A percentile compares a stretch with the other conserved stretches of the same genome.
Conservation (phyloP, 2,888 invertebrate genomes). For the Cheilosia grossa region DNA sequence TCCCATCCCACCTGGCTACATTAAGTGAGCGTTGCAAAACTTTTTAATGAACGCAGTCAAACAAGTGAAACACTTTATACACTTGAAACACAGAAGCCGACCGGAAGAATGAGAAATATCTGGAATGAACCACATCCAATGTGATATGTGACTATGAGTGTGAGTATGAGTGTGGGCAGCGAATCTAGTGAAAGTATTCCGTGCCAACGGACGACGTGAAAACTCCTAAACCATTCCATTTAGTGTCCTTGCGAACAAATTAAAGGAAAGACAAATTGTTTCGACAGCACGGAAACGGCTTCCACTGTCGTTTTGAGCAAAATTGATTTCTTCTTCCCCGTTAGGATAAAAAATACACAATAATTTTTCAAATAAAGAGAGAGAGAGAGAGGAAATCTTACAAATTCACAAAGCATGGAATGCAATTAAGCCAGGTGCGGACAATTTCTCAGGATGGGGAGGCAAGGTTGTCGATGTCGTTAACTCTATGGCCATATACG, state of each 20-base stretch:
- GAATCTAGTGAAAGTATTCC: conserved; percentile 16
- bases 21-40: conserved; percentile 12
- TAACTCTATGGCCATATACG: not conserved
- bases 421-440: conserved; percentile 57
- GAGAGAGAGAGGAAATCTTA: conserved; percentile 15
- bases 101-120: conserved; percentile 26
- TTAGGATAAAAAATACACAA: not conserved
- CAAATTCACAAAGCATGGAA: conserved; percentile 48
- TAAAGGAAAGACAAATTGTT: not conserved
- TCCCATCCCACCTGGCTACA: not conserved
- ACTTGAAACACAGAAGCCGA: conserved; percentile 21
- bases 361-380: conserved; percentile 5
- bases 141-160: not conserved
- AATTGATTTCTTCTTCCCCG: conserved; percentile 13
- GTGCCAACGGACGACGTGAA: conserved; percentile 17
- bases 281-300: conserved; percentile 1
- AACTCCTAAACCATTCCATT: conserved; percentile 7
- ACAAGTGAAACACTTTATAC: conserved; percentile 42
- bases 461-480: not conserved
- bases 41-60: conserved; percentile 43
- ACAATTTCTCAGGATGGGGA: not conserved
- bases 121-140: not conserved
- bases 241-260: not conserved
- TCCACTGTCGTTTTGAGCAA: conserved; percentile 8
- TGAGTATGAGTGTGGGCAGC: not conserved